Evolutionary conservation across 2,113 vertebrate species (phyloP).

Genomic region (Nothocercus julius): DNA sequence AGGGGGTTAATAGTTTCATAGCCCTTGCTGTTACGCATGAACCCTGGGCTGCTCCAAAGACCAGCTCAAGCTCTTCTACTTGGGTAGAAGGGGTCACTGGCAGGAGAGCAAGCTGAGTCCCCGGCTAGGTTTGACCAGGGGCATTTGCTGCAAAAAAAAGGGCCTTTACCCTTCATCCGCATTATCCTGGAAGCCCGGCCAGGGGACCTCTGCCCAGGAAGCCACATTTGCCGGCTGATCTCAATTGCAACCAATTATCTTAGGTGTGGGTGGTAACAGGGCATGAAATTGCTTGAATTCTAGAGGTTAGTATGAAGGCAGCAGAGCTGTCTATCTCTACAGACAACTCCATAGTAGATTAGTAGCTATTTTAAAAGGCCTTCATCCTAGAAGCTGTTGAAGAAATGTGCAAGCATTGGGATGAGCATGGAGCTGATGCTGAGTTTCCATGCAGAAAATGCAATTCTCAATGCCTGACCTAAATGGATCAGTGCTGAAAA

Average conservation of each 20-base stretch:
- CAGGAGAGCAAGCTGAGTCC: not conserved
- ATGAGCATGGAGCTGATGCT: not conserved
- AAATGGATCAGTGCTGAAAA: not conserved
- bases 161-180: not conserved
- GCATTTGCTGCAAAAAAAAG: not conserved
- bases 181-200: not conserved
- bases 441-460: not conserved
- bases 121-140: not conserved
- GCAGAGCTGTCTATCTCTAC: not conserved
- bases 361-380: not conserved
- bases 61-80: not conserved
- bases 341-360: not conserved
- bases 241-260: not conserved
- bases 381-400: not conserved
- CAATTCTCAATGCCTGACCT: not conserved
- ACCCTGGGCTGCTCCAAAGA: not conserved
- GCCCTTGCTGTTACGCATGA: not conserved
- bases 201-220: not conserved
- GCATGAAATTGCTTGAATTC: slow-evolving; percentile 7
- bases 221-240: fast-evolving
- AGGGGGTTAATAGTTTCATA: not conserved
- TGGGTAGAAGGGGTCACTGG: fast-evolving
- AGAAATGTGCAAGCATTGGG: not conserved
- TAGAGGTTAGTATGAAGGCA: not conserved
- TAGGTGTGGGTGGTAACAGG: not conserved